Evolutionary conservation across 2,797 vertebrate species (phyloP), one percentile per base, ranked within the genome.

Genomic region (Gambusia yucatana): DNA sequence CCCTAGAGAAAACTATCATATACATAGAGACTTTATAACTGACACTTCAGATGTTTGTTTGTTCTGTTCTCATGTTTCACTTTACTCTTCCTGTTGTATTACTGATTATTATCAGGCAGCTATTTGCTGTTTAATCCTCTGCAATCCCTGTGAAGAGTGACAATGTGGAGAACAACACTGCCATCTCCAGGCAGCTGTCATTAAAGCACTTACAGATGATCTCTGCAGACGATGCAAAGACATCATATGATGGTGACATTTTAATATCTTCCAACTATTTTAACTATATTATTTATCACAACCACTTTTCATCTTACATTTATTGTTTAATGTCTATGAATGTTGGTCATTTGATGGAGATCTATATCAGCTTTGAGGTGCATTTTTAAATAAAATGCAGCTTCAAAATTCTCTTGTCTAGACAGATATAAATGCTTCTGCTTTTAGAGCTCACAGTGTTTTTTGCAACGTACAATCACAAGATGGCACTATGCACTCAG

Each of bases 401-500:
- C 47, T 50, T 75, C 10, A 77, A 25, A 50, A 57, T 25, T 63
- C 46, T 83, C 41, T n/a, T 36, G 28, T 41, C 0, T 25, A 41
- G 20, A 11, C 4, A 13, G 61, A 44, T 73, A 65, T 30, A 25
- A 55, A 77, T 36, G 17, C 36, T 80, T 84, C 82, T 73, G 11
- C 55, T 52, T 73, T 78, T 3, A 28, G 5, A 59, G 22, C 75
- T 50, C 57, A 76, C 28, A 9, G 55, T 55, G n/a, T 87, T 79
- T 77, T 80, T 88, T 65, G 7, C 82, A 77, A 65, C 75, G 59
- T 80, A 55, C 43, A 80, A 89, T 88, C 94, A 95, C 80, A 87
- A 95, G 93, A 88, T 91, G 93, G 93, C 92, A 87, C 82, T 92
- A 80, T 91, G 86, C 71, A 82, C 87, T 82, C 84, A 84, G 76